Percentiles rank a stretch among this genome's conserved stretches.
These are phyloP conservation scores for Danio jaintianensis DNA, from an alignment of 2,797 vertebrate genomes.

Conservation along the genomic window DNA sequence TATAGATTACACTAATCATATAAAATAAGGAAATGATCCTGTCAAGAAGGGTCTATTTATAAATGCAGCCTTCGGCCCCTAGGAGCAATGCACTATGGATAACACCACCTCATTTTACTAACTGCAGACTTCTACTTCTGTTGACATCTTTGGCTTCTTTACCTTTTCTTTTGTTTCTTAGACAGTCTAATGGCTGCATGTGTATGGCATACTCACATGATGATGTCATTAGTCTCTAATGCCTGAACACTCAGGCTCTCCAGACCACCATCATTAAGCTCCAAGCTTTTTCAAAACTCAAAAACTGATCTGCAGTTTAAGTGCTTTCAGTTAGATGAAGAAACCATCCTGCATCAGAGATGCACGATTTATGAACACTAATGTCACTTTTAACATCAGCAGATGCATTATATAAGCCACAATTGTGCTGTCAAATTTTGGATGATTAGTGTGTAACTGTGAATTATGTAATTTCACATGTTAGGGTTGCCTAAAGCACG, in stretches of 20 bases:
- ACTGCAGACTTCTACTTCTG: background rate
- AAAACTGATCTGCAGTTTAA: background rate
- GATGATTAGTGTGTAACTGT: conserved; percentile 33
- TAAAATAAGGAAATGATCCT: background rate
- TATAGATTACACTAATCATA: background rate
- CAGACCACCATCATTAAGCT: conserved; percentile 2
- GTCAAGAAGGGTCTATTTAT: background rate
- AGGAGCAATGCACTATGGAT: background rate
- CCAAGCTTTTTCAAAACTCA: conserved; percentile 9
- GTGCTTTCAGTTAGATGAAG: background rate
- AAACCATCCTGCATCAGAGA: background rate
- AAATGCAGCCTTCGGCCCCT: background rate
- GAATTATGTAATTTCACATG: conserved; percentile 24
- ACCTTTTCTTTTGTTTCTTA: background rate
- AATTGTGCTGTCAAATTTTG: conserved; percentile 14
- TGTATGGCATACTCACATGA: conserved; percentile 41
- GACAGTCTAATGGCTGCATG: conserved; percentile 1
- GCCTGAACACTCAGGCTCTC: conserved; percentile 39
- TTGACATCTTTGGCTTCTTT: conserved; percentile 6
- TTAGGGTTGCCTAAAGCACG: conserved; percentile 16
- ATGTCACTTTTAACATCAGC: conserved; percentile 12
- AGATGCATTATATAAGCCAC: conserved; percentile 32
- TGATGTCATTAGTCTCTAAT: conserved; percentile 66
- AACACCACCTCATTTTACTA: conserved; percentile 1
- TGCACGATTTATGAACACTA: background rate